A percentile compares a stretch with the other conserved stretches of the same genome.
These are phyloP conservation scores for Thrips palmi DNA, from an alignment of 1,140 invertebrate species.

Conservation along the genomic window DNA sequence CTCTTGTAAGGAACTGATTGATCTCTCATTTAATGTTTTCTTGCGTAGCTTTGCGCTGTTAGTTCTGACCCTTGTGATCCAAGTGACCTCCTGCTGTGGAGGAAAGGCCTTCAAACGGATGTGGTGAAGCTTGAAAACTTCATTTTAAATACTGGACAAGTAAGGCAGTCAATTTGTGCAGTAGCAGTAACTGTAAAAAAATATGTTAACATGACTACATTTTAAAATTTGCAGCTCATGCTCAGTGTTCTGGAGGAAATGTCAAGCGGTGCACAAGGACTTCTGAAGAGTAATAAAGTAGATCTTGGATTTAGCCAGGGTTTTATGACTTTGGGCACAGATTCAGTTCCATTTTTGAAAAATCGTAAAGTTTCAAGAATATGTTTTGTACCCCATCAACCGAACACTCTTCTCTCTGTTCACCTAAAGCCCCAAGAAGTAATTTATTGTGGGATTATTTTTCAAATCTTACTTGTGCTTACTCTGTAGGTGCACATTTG, in stretches of 20 bases:
- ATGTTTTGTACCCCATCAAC: constrained; percentile 6
- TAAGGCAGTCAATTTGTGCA: background rate
- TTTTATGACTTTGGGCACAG: constrained; percentile 7
- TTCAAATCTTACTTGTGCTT: too few species aligned
- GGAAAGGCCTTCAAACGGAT: constrained; percentile 16
- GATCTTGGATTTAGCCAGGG: constrained; percentile 10
- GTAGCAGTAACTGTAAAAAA: background rate
- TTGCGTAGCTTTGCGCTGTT: too few species aligned
- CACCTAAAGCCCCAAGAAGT: too few species aligned
- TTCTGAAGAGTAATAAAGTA: background rate
- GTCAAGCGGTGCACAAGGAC: constrained; percentile 8
- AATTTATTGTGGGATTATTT: too few species aligned
- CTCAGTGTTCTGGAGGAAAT: constrained; percentile 11
- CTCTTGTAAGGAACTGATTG: too few species aligned
- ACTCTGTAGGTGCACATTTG: too few species aligned
- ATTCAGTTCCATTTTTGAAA: constrained; percentile 9
- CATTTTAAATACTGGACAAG: constrained; percentile 7
- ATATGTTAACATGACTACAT: too few species aligned
- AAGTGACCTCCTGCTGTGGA: too few species aligned
- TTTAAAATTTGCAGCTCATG: too few species aligned
- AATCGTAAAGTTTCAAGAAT: constrained; percentile 3
- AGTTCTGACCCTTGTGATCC: too few species aligned
- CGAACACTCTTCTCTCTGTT: constrained; percentile 5
- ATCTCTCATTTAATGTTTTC: too few species aligned
- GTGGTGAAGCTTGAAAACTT: constrained; percentile 11